Evolutionary conservation across 2,113 vertebrate species (phyloP), one percentile per base, ranked within the genome.

Genomic region (Pelecanoides urinatrix): DNA sequence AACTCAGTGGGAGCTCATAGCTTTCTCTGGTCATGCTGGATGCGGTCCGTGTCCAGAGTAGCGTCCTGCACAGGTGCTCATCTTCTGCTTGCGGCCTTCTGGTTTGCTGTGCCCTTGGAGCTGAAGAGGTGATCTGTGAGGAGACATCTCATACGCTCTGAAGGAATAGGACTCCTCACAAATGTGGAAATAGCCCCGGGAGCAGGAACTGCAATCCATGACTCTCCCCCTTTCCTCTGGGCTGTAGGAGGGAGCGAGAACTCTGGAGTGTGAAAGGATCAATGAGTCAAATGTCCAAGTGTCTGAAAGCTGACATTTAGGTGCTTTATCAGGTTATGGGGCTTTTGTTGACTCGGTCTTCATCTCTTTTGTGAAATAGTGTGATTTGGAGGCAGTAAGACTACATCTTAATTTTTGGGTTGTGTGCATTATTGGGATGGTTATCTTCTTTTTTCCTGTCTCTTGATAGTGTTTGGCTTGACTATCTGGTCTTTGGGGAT

Each of bases 1-100:
- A 78, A 50, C 23, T 55, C 55, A 6, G n/a, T 17, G 42, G 38
- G 23, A 5, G 11, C 4, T 34, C 0, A 0, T 22, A 32, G 40
- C 14, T 61, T 52, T 52, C 44, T 73, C 13, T 42, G 32, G 6
- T 45, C 22, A 25, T 71, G 25, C 32, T 16, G 25, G 36, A 66
- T 70, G 40, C 9, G 13, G 26, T 42, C 25, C 0, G 0, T 26
- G 40, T 61, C 42, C 55, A 34, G 45, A 56, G n/a, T 2, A 44
- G 30, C 14, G 32, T 47, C 27, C 32, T 13, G 7, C 25, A 10
- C 30, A 26, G 7, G 5, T 92, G 27, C 26, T 29, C 5, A 11
- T 83, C 38, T 76, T 79, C 82, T 66, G 67, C 79, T 9, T n/a
- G 34, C 55, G 71, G 59, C 36, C 34, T 32, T 66, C n/a, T 77